Evolutionary conservation across 1,140 invertebrate genomes (phyloP).

Genomic region (Sitobion miscanthi): DNA sequence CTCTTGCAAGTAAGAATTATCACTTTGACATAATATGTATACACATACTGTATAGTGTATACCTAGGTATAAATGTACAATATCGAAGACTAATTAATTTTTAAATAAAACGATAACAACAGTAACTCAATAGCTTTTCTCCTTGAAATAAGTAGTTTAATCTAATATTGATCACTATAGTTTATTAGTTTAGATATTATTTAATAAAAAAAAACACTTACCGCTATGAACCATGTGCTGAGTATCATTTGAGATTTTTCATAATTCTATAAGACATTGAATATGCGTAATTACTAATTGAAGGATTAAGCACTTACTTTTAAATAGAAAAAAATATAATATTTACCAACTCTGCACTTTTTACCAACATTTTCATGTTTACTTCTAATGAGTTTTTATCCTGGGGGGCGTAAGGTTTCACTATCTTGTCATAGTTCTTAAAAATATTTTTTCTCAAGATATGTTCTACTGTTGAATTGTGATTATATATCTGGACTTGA

Average conservation of each 20-base stretch:
- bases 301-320: neutral
- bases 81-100: neutral
- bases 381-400: neutral
- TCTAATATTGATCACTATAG: neutral
- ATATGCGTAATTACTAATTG: neutral
- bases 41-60: neutral
- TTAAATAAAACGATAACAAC: neutral
- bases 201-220: constrained; percentile 34
- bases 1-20: neutral
- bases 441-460: constrained; percentile 22
- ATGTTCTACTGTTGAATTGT: neutral
- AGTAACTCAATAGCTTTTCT: neutral
- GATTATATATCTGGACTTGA: neutral
- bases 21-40: neutral
- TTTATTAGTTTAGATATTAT: neutral
- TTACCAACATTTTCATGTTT: neutral
- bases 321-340: neutral
- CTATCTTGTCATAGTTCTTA: constrained; percentile 31
- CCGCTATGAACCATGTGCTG: constrained; percentile 37
- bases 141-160: neutral
- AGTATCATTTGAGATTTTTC: constrained; percentile 49
- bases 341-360: constrained; percentile 45
- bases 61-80: neutral
- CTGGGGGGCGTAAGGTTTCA: neutral
- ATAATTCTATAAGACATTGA: constrained; percentile 43